These are phyloP conservation scores for Remorina albescens DNA, from an alignment of 2,797 vertebrate genomes.

Conservation along the genomic window DNA sequence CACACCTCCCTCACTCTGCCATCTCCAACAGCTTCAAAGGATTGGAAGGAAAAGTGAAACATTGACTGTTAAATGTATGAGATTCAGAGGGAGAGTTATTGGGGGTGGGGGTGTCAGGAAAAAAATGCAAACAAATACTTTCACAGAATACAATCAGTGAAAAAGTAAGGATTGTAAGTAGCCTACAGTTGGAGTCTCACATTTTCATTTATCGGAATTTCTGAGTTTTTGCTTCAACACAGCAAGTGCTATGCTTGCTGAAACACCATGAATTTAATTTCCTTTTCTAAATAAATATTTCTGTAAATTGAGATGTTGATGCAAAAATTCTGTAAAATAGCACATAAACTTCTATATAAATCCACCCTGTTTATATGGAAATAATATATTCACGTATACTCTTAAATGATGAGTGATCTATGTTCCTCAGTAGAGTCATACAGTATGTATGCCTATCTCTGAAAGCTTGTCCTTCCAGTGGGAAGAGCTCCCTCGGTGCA, in stretches of 20 bases:
- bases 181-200: not conserved
- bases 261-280: not conserved
- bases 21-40: constrained; percentile 63
- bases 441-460: not conserved
- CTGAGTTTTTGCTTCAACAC: constrained; percentile 17
- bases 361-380: not conserved
- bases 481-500: constrained; percentile 6
- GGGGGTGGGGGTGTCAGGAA: not conserved
- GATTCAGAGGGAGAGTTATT: not conserved
- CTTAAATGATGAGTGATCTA: not conserved
- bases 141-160: constrained; percentile 15
- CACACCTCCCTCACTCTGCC: constrained; percentile 35
- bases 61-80: constrained; percentile 50
- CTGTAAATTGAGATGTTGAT: constrained; percentile 18
- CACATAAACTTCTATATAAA: not conserved
- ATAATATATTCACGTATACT: not conserved
- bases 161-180: not conserved
- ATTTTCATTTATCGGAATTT: constrained; percentile 1
- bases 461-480: not conserved
- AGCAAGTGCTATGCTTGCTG: constrained; percentile 1
- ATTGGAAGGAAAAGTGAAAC: constrained; percentile 59
- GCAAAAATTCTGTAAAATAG: not conserved
- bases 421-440: not conserved
- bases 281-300: constrained; percentile 3
- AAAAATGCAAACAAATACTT: constrained; percentile 4